A percentile compares a stretch with the other conserved stretches of the same genome.
Conservation (phyloP, 1,140 invertebrate genomes). For the Agraylea sexmaculata region DNA sequence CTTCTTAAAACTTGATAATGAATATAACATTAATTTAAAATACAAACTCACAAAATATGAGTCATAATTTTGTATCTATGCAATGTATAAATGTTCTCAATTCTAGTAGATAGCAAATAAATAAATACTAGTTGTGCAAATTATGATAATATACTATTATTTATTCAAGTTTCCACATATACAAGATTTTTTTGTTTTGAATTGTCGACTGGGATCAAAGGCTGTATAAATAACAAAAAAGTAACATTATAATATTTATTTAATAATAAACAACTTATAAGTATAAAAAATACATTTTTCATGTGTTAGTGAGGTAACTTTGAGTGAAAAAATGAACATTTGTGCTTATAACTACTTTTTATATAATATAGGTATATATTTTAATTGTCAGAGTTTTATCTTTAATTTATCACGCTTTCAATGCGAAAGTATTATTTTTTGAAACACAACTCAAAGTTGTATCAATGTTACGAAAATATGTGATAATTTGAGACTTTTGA, state of each 20-base stretch:
- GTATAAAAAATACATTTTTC: neutral
- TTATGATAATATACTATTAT: neutral
- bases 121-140: constrained; percentile 2
- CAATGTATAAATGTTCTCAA: constrained; percentile 11
- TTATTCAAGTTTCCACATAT: neutral
- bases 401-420: constrained; percentile 14
- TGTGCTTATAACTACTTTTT: neutral
- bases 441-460: constrained; percentile 15
- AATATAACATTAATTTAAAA: too few species aligned
- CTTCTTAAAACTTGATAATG: too few species aligned
- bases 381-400: constrained; percentile 8
- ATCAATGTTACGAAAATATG: constrained; percentile 39
- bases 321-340: neutral
- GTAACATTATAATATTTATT: neutral
- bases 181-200: neutral
- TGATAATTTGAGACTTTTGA: constrained; percentile 43
- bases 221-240: neutral
- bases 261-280: neutral
- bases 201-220: neutral
- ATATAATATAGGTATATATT: constrained; percentile 5
- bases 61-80: constrained; percentile 10
- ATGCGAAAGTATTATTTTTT: neutral
- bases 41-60: too few species aligned
- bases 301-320: neutral
- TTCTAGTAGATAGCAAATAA: constrained; percentile 17